Percentiles rank a stretch among this genome's conserved stretches.
Conservation (phyloP, 2,797 vertebrate genomes). For the Onychomys torridus region DNA sequence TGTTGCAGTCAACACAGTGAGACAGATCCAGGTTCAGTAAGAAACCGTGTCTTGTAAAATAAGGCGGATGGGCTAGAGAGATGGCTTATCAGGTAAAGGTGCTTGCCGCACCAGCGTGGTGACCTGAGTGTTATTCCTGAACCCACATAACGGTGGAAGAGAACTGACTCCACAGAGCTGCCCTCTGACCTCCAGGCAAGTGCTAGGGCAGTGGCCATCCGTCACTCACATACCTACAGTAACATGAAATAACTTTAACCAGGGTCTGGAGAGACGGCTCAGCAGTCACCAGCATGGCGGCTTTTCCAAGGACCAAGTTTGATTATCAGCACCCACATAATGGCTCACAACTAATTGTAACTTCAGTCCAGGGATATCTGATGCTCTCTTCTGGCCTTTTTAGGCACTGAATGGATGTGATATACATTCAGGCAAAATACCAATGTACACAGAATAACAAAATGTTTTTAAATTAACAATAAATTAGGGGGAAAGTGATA, state of each 20-base stretch:
- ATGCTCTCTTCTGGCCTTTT: background rate
- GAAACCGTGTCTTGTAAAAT: background rate
- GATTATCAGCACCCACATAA: background rate
- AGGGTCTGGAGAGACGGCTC: background rate
- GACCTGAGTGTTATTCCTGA: background rate
- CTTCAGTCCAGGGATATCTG: background rate
- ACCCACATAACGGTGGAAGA: background rate
- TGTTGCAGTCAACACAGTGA: background rate
- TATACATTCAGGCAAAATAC: background rate
- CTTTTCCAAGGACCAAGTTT: background rate
- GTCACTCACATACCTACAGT: background rate
- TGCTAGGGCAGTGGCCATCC: background rate
- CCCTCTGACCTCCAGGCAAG: background rate
- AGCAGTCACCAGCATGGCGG: background rate
- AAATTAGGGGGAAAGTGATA: background rate
- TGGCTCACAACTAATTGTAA: background rate
- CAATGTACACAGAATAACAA: background rate
- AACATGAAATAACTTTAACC: background rate
- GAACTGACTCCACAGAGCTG: background rate
- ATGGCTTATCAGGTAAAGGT: background rate
- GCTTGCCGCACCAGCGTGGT: background rate
- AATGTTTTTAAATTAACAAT: background rate
- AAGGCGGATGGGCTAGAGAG: background rate
- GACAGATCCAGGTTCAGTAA: background rate
- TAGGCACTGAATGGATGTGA: background rate